Base-by-base conservation (phyloP, 1,140 invertebrate species). In the Drosophila equinoxialis region DNA sequence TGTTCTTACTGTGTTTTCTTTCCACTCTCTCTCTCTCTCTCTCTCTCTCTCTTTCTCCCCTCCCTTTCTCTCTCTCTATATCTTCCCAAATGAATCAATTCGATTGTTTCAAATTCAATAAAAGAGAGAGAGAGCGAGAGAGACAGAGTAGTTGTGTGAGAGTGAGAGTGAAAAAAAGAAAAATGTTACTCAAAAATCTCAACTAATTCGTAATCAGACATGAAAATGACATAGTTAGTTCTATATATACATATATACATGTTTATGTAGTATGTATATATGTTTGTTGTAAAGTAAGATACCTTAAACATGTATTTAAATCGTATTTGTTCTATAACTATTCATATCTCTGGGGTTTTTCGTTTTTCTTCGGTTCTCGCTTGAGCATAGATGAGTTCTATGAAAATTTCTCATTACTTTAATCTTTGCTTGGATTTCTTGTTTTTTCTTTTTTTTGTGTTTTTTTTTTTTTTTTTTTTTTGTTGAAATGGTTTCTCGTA, bases 1-100 rank as follows among this genome's bases (percentile, higher is more conserved):
- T 91, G 83, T 82, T 91, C 90, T 91, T 91, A 91, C 90, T 84
- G 80, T 91, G 85, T 85, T 82, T 66, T 51, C 42, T 85, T 66
- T 51, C 42, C 37, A 55, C 33, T 13, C 11, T 39, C 35, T 37
- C 30, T 30, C 30, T 30, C 26, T 30, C 26, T 6, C 5, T 6
- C 26, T 6, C 26, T 30, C 30, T 37, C 1, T 37, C 35, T 5
- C 8, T 10, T 6, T 6, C 35, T 17, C 7, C 35, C 1, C 35
- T 10, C 35, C 8, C 10, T 37, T 10, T 11, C 3, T 6, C 30
- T 8, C 35, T 37, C 6, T 30, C 30, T 8, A 1, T 11, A 0
- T 11, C 2, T 8, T 17, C 7, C 2, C 6, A 8, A 20, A 20
- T 8, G 17, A 65, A 77, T 75, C 87, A 90, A 90, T 90, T 90